phyloP scores from a whole-genome alignment of 1,140 invertebrate genomes.

The Chelonus insularis region DNA sequence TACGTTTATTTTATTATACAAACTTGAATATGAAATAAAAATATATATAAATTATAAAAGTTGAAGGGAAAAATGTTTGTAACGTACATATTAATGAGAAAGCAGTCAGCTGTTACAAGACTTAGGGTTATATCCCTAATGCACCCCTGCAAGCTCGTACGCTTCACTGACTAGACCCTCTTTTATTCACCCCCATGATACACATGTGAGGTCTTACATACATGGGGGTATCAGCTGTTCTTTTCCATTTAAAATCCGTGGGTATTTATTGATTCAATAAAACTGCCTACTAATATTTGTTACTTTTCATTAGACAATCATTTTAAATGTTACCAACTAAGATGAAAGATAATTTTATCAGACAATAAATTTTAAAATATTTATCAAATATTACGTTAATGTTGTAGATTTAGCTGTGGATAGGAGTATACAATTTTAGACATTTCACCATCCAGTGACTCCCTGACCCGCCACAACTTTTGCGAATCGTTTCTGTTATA shows the following conservation, averaged over 20 bases:
- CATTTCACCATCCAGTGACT: background rate
- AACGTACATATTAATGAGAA: slow-evolving; percentile 60
- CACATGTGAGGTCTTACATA: slow-evolving; percentile 28
- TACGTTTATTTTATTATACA: too few species aligned
- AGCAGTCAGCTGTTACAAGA: slow-evolving; percentile 57
- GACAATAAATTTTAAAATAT: slow-evolving; percentile 5
- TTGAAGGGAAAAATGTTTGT: slow-evolving; percentile 30
- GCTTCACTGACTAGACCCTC: background rate
- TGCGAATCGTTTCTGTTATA: slow-evolving; percentile 10
- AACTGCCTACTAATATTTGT: too few species aligned
- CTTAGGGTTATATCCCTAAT: slow-evolving; percentile 42
- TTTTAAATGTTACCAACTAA: too few species aligned
- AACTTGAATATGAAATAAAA: background rate
- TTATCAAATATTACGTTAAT: background rate
- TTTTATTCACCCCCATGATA: slow-evolving; percentile 17
- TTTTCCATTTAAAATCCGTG: slow-evolving; percentile 28
- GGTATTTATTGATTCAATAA: too few species aligned
- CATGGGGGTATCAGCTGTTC: slow-evolving; percentile 57
- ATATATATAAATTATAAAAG: background rate
- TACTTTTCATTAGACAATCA: too few species aligned
- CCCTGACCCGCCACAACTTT: slow-evolving; percentile 18
- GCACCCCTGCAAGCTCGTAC: background rate
- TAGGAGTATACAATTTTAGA: background rate
- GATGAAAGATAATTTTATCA: too few species aligned
- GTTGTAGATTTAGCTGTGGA: background rate